phyloP scores from a whole-genome alignment of 2,888 invertebrate genomes.

The Leptinotarsa juncta region DNA sequence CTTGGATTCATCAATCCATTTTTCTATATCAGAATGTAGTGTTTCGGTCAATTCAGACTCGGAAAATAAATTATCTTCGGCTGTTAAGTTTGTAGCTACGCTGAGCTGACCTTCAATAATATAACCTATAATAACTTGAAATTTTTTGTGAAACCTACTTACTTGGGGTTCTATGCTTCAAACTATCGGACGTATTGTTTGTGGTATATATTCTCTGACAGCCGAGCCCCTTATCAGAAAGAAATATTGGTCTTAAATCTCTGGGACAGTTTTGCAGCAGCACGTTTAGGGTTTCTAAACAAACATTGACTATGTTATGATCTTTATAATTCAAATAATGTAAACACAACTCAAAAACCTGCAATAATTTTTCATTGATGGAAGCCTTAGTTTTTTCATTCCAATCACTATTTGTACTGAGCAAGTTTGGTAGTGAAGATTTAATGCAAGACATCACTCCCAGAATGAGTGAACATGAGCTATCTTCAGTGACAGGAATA shows the following conservation, averaged over 20 bases:
- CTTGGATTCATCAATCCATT: slow-evolving; percentile 64
- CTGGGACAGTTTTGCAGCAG: slow-evolving; percentile 71
- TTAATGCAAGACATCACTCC: slow-evolving; percentile 77
- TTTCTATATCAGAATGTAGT: slow-evolving; percentile 61
- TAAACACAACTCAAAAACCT: slow-evolving; percentile 82
- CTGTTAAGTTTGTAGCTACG: slow-evolving; percentile 61
- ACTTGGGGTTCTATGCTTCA: slow-evolving; percentile 67
- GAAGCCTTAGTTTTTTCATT: slow-evolving; percentile 29
- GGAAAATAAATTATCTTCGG: slow-evolving; percentile 61
- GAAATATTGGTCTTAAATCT: slow-evolving; percentile 68
- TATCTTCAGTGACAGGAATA: slow-evolving; percentile 60
- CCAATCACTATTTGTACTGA: slow-evolving; percentile 26
- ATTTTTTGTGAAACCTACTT: slow-evolving; percentile 54
- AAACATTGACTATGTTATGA: slow-evolving; percentile 89
- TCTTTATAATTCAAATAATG: slow-evolving; percentile 78
- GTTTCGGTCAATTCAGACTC: slow-evolving; percentile 63
- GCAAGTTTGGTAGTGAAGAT: slow-evolving; percentile 72
- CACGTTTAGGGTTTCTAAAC: slow-evolving; percentile 81
- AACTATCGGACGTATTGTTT: slow-evolving; percentile 38
- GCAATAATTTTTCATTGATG: slow-evolving; percentile 49
- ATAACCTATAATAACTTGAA: slow-evolving; percentile 4
- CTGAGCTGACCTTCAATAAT: slow-evolving; percentile 65
- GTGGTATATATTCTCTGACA: slow-evolving; percentile 63
- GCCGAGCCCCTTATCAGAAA: slow-evolving; percentile 67
- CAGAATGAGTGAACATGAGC: slow-evolving; percentile 69